Evolutionary conservation across 2,113 vertebrate species (phyloP).

Genomic region (Tylochromis polylepis): DNA sequence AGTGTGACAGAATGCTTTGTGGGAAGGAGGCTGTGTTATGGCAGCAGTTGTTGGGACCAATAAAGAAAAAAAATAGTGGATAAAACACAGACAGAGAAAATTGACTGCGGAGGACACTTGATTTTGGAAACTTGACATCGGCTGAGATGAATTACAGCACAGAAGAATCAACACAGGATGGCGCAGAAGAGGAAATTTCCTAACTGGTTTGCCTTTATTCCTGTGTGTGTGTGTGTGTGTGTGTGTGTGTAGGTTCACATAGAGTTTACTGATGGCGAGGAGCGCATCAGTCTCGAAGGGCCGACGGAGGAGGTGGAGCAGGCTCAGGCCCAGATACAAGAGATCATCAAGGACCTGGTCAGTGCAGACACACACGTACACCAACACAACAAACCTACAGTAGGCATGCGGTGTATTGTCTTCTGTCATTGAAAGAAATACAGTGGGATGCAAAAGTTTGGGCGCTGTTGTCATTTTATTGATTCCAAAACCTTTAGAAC

Average conservation of each 20-base stretch:
- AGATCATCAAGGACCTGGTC: conserved; percentile 78
- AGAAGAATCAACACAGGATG: not conserved
- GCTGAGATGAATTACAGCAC: not conserved
- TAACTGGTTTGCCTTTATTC: not conserved
- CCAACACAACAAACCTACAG: not conserved
- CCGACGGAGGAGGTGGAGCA: conserved; percentile 75
- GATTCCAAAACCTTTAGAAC: too few relatives aligned
- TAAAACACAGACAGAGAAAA: not conserved
- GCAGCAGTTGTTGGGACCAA: not conserved
- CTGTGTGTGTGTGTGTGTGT: not conserved
- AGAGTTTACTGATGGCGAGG: conserved; percentile 80
- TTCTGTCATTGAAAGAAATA: not conserved
- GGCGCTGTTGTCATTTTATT: too few relatives aligned
- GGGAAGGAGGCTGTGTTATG: not conserved
- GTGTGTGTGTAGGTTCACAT: conserved; percentile 71
- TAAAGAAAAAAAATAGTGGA: not conserved
- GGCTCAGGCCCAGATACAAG: conserved; percentile 76
- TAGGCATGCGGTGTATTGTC: not conserved
- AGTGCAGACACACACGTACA: conserved; percentile 6
- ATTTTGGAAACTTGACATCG: not conserved
- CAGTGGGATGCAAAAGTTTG: too few relatives aligned
- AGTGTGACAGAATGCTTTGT: not conserved
- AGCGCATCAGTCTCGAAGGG: conserved; percentile 77
- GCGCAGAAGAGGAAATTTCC: not conserved
- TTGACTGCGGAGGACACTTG: not conserved